These are phyloP conservation scores for Bemisia tabaci DNA, from an alignment of 1,140 invertebrate species.

Conservation along the genomic window DNA sequence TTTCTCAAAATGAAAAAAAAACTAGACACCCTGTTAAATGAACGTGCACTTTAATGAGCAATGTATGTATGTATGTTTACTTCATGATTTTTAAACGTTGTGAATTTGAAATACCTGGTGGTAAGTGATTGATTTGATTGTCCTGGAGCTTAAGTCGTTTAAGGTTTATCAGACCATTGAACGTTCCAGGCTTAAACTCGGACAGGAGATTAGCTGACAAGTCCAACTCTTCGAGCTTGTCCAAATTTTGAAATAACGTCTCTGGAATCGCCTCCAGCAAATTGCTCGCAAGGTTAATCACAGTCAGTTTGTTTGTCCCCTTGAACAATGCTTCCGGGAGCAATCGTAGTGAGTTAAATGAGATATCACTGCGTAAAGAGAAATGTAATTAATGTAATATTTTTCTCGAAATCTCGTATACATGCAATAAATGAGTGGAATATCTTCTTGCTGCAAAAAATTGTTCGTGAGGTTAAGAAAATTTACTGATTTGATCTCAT, in stretches of 20 bases:
- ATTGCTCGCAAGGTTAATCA: conserved; percentile 37
- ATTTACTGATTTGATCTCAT: too few relatives aligned
- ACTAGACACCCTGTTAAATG: too few relatives aligned
- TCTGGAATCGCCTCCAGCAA: conserved; percentile 29
- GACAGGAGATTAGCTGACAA: conserved; percentile 34
- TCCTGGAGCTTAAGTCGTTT: conserved; percentile 54
- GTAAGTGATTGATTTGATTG: conserved; percentile 46
- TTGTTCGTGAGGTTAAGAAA: too few relatives aligned
- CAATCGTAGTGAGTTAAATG: conserved; percentile 48
- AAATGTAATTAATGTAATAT: too few relatives aligned
- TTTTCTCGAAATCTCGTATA: too few relatives aligned
- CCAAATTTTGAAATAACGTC: conserved; percentile 30
- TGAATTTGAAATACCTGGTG: conserved; percentile 22
- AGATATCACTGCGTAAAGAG: conserved; percentile 41
- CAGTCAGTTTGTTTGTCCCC: conserved; percentile 28
- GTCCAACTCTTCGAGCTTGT: conserved; percentile 37
- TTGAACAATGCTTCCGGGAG: conserved; percentile 37
- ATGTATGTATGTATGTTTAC: too few relatives aligned
- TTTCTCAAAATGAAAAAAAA: too few relatives aligned
- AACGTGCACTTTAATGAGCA: too few relatives aligned
- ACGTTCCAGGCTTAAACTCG: conserved; percentile 36
- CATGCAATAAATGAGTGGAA: too few relatives aligned
- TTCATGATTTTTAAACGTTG: not conserved
- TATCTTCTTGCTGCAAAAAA: too few relatives aligned
- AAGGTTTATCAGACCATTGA: conserved; percentile 44